phyloP scores from a whole-genome alignment of 2,888 invertebrate genomes.

The Perdita meconis region DNA sequence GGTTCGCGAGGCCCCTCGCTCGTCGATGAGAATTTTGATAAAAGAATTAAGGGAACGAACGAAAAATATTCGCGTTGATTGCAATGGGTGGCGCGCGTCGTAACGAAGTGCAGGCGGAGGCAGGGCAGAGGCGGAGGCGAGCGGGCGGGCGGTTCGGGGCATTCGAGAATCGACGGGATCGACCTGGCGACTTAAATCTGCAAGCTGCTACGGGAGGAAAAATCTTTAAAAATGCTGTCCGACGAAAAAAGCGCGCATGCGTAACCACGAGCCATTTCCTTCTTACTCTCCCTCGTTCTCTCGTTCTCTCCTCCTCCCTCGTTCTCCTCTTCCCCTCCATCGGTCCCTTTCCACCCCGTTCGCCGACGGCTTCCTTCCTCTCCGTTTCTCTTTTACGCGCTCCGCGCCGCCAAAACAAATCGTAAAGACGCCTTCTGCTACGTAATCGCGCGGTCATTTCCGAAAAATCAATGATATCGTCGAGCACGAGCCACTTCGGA shows the following conservation, averaged over 20 bases:
- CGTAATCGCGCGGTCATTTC: constrained; percentile 68
- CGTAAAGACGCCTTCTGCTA: constrained; percentile 76
- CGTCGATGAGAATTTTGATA: constrained; percentile 9
- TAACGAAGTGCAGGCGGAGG: constrained; percentile 57
- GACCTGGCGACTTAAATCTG: constrained; percentile 74
- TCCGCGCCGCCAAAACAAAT: constrained; percentile 80
- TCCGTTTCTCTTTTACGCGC: constrained; percentile 57
- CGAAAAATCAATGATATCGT: constrained; percentile 70
- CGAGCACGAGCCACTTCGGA: constrained; percentile 12
- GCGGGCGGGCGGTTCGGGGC: constrained; percentile 57
- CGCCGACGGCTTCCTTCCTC: constrained; percentile 39
- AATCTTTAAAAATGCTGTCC: constrained; percentile 81
- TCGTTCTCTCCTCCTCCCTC: constrained; percentile 34
- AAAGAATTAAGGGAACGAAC: not conserved
- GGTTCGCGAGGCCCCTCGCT: not conserved
- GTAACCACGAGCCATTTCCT: constrained; percentile 71
- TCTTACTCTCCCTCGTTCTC: constrained; percentile 47
- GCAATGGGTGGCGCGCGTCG: constrained; percentile 50
- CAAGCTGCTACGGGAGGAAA: constrained; percentile 76
- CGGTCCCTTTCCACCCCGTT: constrained; percentile 23
- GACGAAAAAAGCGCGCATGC: constrained; percentile 80
- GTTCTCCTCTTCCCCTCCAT: constrained; percentile 28
- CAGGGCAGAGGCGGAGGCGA: too few species aligned
- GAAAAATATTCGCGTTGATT: constrained; percentile 34
- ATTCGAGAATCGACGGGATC: constrained; percentile 70